These are phyloP conservation scores for Sarcophaga subvicina DNA, from an alignment of 2,888 invertebrate genomes.

Conservation along the genomic window DNA sequence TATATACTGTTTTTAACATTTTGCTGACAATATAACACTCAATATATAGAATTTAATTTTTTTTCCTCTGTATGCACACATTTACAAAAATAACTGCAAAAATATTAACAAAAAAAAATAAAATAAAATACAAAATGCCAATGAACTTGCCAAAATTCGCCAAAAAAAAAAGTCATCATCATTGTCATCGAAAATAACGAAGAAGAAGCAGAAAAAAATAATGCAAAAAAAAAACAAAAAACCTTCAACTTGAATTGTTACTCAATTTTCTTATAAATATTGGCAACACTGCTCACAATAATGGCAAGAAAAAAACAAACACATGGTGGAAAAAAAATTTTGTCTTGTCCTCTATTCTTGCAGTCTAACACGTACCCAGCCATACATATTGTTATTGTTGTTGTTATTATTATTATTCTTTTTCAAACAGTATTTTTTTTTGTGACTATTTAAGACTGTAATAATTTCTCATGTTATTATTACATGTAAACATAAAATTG, in stretches of 20 bases:
- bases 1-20: slow-evolving; percentile 5
- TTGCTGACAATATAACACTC: slow-evolving; percentile 56
- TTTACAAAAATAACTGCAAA: slow-evolving; percentile 21
- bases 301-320: neutral
- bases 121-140: slow-evolving; percentile 21
- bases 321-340: neutral
- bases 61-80: neutral
- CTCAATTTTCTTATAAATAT: slow-evolving; percentile 60
- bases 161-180: slow-evolving; percentile 52
- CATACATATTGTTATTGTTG: neutral
- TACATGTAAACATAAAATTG: neutral
- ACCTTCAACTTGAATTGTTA: slow-evolving; percentile 66
- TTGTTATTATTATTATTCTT: no score
- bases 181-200: slow-evolving; percentile 49
- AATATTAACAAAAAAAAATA: slow-evolving; percentile 17
- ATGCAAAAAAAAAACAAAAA: slow-evolving; percentile 39
- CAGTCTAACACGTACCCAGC: no score
- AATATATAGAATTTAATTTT: slow-evolving; percentile 28
- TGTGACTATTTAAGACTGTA: no score
- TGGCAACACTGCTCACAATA: slow-evolving; percentile 39
- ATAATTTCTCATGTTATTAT: no score
- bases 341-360: no score
- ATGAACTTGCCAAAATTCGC: slow-evolving; percentile 21
- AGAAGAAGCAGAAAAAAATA: slow-evolving; percentile 28
- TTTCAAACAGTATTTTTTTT: no score